Evolutionary conservation across 1,140 invertebrate species (phyloP), one percentile per base, ranked within the genome.

Genomic region (Lineus longissimus): DNA sequence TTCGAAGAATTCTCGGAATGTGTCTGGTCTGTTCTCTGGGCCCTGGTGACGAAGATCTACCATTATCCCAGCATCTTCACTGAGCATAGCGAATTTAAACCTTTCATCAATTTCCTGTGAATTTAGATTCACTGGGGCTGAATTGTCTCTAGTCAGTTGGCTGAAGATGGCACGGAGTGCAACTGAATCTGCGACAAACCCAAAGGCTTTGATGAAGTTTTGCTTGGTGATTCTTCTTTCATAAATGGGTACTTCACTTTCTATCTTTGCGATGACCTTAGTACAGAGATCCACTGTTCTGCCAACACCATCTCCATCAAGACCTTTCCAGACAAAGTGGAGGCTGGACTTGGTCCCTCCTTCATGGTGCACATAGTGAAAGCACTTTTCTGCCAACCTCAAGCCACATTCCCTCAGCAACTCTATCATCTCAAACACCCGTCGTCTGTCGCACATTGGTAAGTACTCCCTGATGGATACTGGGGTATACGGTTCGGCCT

Each of bases 11-110:
- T 7, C 47, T 51, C n/a, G 6, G 4, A 23, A 51, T 6, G 47
- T 23, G n/a, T 51, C 47, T n/a, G 6, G 6, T 51, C 9, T 51
- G 9, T 27, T 7, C 4, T 51, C 47, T 23, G 47, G n/a, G n/a
- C 6, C 6, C n/a, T 7, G 47, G 25, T 51, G 47, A 6, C 47
- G n/a, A 6, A 51, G 47, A 9, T 51, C 47, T 4, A 51, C 25
- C 9, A n/a, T 51, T 4, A 51, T 51, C 6, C 47, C 47, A 51
- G 47, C n/a, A 27, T 51, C 47, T 51, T 51, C 47, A 51, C 47
- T 51, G 6, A 23, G n/a, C 47, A 51, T 23, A n/a, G 47, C 47
- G n/a, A 7, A n/a, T 7, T 19, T 27, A n/a, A 51, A 51, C 9
- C 47, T 19, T 51, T 9, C 9, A 9, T 51, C n/a, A n/a, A 51